phyloP scores from a whole-genome alignment of 2,888 invertebrate genomes.

The Biston stratarius region DNA sequence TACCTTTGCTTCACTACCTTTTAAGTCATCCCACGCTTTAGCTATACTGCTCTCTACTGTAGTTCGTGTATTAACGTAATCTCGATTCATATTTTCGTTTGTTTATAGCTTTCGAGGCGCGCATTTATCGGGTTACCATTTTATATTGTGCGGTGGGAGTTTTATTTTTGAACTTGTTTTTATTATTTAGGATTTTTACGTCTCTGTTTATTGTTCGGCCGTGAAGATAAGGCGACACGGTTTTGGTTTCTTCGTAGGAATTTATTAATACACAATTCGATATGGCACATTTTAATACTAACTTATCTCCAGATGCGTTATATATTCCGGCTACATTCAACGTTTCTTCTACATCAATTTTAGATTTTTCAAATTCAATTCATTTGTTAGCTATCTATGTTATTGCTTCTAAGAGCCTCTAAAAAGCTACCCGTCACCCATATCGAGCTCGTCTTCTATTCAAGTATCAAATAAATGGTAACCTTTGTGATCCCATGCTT shows the following conservation, averaged over 20 bases:
- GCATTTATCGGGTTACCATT: conserved; percentile 68
- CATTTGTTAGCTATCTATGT: conserved; percentile 19
- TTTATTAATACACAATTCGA: conserved; percentile 32
- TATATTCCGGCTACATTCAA: conserved; percentile 16
- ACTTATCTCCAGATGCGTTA: conserved; percentile 24
- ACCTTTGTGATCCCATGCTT: conserved; percentile 67
- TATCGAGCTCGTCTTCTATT: conserved; percentile 34
- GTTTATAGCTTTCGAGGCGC: conserved; percentile 65
- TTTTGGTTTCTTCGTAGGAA: conserved; percentile 45
- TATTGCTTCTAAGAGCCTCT: conserved; percentile 21
- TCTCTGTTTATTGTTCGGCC: conserved; percentile 46
- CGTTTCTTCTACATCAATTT: conserved; percentile 21
- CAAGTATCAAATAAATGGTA: conserved; percentile 59
- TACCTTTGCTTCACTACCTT: conserved; percentile 75
- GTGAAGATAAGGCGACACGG: conserved; percentile 49
- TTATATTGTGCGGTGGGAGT: conserved; percentile 57
- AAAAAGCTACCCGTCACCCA: conserved; percentile 36
- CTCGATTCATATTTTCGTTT: conserved; percentile 78
- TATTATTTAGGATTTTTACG: conserved; percentile 42
- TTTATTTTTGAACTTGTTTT: conserved; percentile 51
- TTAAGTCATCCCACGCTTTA: conserved; percentile 76
- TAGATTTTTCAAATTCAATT: conserved; percentile 16
- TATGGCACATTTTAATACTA: conserved; percentile 24
- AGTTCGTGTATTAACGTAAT: conserved; percentile 64
- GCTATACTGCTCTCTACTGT: conserved; percentile 31